Conservation (phyloP, 2,113 vertebrate species). For the Toxostoma redivivum region DNA sequence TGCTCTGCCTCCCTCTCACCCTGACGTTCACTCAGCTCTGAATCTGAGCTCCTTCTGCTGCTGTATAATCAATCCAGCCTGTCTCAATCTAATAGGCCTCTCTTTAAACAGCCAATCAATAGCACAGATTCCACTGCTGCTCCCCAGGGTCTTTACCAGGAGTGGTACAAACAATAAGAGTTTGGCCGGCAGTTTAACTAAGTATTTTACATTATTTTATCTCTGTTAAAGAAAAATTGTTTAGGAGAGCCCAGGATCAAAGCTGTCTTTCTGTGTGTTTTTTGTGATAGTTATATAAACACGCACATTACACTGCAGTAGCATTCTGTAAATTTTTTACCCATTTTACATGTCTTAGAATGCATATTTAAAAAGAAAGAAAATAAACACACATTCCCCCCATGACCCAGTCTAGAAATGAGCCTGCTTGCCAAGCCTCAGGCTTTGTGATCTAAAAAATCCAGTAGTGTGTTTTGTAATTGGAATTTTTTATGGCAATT, state of each 20-base stretch:
- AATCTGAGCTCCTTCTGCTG: constrained; percentile 63
- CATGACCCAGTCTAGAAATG: accelerated
- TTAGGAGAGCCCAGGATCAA: not conserved
- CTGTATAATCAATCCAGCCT: constrained; percentile 77
- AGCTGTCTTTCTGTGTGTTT: not conserved
- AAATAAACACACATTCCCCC: accelerated
- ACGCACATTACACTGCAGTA: not conserved
- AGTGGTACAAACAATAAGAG: constrained; percentile 62
- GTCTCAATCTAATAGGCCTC: constrained; percentile 77
- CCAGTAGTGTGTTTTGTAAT: not conserved
- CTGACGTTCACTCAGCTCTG: constrained; percentile 59
- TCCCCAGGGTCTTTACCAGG: constrained; percentile 63
- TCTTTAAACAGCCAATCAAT: constrained; percentile 83
- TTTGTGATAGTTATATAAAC: not conserved
- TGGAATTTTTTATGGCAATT: not conserved
- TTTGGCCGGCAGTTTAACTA: constrained; percentile 67
- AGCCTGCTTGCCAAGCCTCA: not conserved
- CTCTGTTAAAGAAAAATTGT: not conserved
- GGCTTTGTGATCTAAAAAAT: not conserved
- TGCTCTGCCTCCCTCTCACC: constrained; percentile 11
- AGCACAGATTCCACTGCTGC: constrained; percentile 58
- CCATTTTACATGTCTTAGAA: not conserved
- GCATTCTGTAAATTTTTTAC: not conserved
- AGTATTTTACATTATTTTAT: constrained; percentile 57
- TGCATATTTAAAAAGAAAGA: not conserved